Conservation (phyloP, 2,888 invertebrate genomes). For the Eilema caniola region DNA sequence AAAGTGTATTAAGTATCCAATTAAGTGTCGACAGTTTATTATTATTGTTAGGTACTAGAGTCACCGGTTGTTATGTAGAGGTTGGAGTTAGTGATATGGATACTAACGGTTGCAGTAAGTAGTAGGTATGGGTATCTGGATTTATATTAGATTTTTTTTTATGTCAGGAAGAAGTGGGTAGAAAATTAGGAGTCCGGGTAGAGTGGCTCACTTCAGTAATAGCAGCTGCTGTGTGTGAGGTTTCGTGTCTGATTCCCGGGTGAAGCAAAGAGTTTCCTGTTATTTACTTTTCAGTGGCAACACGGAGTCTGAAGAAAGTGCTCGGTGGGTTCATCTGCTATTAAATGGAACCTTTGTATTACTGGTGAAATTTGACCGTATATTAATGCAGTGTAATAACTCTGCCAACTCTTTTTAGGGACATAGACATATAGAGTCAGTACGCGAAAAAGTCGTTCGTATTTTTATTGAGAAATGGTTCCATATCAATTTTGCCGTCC, state of each 20-base stretch:
- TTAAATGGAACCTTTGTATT: too few species aligned
- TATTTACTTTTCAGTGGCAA: too few species aligned
- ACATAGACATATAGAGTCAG: not conserved
- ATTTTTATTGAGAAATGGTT: conserved; percentile 10
- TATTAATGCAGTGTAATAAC: not conserved
- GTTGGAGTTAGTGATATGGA: not conserved
- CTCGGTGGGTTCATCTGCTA: too few species aligned
- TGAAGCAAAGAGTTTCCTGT: not conserved
- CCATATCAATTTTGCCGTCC: conserved; percentile 7
- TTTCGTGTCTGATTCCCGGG: not conserved
- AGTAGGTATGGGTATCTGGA: too few species aligned
- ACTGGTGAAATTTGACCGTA: not conserved
- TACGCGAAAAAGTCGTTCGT: not conserved
- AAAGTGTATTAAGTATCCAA: conserved; percentile 22
- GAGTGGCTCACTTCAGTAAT: not conserved
- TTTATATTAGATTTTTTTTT: too few species aligned
- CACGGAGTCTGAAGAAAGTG: too few species aligned
- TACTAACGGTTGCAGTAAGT: not conserved
- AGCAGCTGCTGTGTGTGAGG: not conserved
- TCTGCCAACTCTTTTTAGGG: not conserved
- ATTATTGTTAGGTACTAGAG: conserved; percentile 10
- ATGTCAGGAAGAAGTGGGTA: too few species aligned
- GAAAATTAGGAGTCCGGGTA: not conserved
- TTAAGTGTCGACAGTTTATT: conserved; percentile 20
- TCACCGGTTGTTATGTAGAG: not conserved